Conservation (phyloP, 2,888 invertebrate genomes). For the Chymomyza fuscimana region DNA sequence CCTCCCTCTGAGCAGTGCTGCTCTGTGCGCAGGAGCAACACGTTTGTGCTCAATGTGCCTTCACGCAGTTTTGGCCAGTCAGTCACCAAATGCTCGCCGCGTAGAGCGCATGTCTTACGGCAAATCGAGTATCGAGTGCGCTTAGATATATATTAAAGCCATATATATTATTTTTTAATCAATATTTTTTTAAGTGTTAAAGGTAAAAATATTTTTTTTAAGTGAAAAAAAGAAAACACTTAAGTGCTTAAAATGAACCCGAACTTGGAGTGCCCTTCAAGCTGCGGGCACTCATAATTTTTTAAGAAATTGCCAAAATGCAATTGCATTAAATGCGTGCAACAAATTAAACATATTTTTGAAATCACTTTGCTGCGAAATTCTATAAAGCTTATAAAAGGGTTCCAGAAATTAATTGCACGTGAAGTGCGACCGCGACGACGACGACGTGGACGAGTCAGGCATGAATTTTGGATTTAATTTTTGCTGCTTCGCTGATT, state of each 20-base stretch:
- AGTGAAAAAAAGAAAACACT: background rate
- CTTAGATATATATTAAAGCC: background rate
- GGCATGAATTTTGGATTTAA: conserved; percentile 40
- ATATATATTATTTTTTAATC: background rate
- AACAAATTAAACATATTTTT: background rate
- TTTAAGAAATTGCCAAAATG: background rate
- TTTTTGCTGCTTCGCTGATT: conserved; percentile 60
- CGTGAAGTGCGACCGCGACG: conserved; percentile 18
- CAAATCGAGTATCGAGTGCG: background rate
- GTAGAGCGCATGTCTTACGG: conserved; percentile 18
- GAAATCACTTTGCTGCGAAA: background rate
- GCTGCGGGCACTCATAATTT: background rate
- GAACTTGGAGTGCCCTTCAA: background rate
- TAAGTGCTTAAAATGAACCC: background rate
- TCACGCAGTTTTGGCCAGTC: conserved; percentile 16
- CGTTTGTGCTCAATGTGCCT: conserved; percentile 34
- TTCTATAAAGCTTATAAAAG: background rate
- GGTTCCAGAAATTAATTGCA: conserved; percentile 46
- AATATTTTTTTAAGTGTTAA: background rate
- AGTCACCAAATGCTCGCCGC: conserved; percentile 32
- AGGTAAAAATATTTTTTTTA: background rate
- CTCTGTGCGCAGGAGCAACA: conserved; percentile 36
- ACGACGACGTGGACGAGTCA: background rate
- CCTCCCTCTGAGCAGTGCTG: background rate
- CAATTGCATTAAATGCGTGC: background rate